phyloP scores from a whole-genome alignment of 2,113 vertebrate genomes.

The human (Homo sapiens) region GRCh38 chr4:174106501-174107000 shows the following conservation, averaged over 20 bases:
- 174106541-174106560: background rate
- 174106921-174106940: background rate
- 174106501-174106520: background rate
- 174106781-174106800: fast-evolving
- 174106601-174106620: background rate
- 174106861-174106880: background rate
- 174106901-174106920: background rate
- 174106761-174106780: background rate
- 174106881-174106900: background rate
- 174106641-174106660: background rate
- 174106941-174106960: background rate
- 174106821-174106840: background rate
- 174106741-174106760: background rate
- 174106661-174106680: background rate
- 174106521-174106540: background rate
- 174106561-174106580: background rate
- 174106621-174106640: background rate
- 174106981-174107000: background rate
- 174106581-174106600: background rate
- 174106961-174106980: background rate
- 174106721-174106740: background rate
- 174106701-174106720: background rate
- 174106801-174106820: fast-evolving
- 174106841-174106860: background rate
- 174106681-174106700: background rate